Base-by-base conservation (phyloP, 2,888 invertebrate genomes). In the Heteromurus nitidus region DNA sequence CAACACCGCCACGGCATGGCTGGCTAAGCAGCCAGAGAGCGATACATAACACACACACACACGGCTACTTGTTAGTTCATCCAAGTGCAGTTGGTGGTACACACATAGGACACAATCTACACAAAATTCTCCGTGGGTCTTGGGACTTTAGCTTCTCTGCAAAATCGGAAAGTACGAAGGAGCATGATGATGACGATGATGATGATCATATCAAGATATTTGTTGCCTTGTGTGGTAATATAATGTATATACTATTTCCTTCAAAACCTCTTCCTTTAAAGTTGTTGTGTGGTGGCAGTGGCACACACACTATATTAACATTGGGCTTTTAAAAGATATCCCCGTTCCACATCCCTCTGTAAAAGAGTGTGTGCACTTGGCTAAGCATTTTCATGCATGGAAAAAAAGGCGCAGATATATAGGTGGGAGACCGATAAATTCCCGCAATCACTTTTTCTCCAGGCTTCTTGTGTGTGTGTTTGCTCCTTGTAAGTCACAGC, bases 361-460 rank as follows among this genome's bases (percentile, higher is more conserved):
- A n/a, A n/a, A n/a, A n/a, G n/a, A n/a, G n/a, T 22, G 53, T 68
- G 53, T 53, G 20, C 22, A 31, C 36, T 36, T 55, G 55, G 24
- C 22, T 24, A n/a, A 55, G n/a, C n/a, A 1, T 65, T 47, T 47
- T 24, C 70, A 20, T 70, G 55, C 55, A 58, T 70, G 70, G 30
- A 9, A 70, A 70, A 58, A 58, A 58, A 42, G 58, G 69, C 36
- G 70, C 58, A 47, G n/a, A n/a, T n/a, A n/a, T n/a, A 70, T 58
- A 73, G 62, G 73, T 62, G 47, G 73, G 73, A 73, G 62, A 70
- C 73, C 73, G 55, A 74, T 74, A 65, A 74, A 74, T 74, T 74
- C 74, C 65, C 74, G 74, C 74, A 65, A 65, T 74, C 74, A n/a
- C 53, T 55, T 74, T 53, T 70, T 65, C 24, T 53, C 55, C 64